Base-by-base conservation (phyloP, 1,140 invertebrate genomes). In the Cylas formicarius region DNA sequence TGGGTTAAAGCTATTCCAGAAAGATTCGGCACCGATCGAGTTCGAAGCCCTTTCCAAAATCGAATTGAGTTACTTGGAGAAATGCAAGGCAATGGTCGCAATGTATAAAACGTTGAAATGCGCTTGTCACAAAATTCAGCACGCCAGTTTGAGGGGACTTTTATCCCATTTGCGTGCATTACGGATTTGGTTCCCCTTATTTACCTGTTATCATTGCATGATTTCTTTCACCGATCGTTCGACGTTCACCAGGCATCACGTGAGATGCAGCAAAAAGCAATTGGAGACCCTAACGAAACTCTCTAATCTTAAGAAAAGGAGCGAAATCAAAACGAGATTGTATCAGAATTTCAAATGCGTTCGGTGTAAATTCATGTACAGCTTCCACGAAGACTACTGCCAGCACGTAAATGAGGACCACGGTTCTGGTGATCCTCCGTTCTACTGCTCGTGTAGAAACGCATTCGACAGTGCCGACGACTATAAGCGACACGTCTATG, bases 201-300 rank as follows among this genome's bases (percentile, higher is more conserved):
- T 73, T 48, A 76, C 74, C 1, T 76, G 74, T 44, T 75, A 74
- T 42, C 72, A 73, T 57, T 76, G 74, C 52, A 70, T 76, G 20
- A 64, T 73, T 4, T 73, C 73, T 1, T 74, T 72, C 45, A 61
- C 65, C 6, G 58, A 58, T 39, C 37, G 61, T 24, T 62, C 60
- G 0, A 44, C 54, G 3, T 55, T 52, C 23, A 60, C 55, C 14
- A 57, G 37, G 31, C 61, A 63, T 37, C 39, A 48, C 16, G 21
- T 52, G 1, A 48, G 45, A 36, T 62, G 60, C 38, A 44, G 48
- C 3, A 57, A 38, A 24, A 31, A 35, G 4, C 34, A 47, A 45
- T 26, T 63, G 16, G 56, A 62, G 24, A 53, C 51, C 13, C 35
- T 61, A 8, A 55, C 48, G 3, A 53, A 58, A 26, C 35, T 63